Evolutionary conservation across 2,888 invertebrate species (phyloP).

Genomic region (Laspeyria flexula): DNA sequence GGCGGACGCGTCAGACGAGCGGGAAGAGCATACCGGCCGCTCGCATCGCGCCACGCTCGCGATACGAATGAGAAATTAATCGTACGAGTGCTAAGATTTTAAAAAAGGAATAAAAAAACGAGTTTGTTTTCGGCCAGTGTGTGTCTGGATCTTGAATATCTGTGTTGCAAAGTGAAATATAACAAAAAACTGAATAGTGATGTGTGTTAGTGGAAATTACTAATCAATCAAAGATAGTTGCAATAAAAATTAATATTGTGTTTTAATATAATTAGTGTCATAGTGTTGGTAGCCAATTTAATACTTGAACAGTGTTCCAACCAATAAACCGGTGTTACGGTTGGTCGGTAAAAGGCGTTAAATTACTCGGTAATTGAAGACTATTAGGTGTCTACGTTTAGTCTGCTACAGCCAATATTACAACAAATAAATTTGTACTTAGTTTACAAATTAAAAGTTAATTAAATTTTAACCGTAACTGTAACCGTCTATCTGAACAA

Average conservation of each 20-base stretch:
- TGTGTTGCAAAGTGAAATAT: slow-evolving; percentile 4
- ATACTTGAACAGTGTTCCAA: not conserved
- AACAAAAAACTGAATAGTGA: not conserved
- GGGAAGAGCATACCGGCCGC: slow-evolving; percentile 64
- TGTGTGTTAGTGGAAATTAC: too few relatives aligned
- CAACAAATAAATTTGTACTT: not conserved
- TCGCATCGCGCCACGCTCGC: slow-evolving; percentile 53
- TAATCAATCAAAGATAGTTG: too few relatives aligned
- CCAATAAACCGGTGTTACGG: slow-evolving; percentile 18
- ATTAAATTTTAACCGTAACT: too few relatives aligned
- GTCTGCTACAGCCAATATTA: slow-evolving; percentile 4
- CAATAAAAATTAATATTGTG: slow-evolving; percentile 18
- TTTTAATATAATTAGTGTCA: slow-evolving; percentile 7
- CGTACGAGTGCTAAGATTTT: slow-evolving; percentile 34
- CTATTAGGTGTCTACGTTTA: slow-evolving; percentile 14
- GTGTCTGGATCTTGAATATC: slow-evolving; percentile 9
- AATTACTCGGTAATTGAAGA: slow-evolving; percentile 31
- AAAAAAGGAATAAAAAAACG: slow-evolving; percentile 26
- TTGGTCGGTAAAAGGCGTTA: slow-evolving; percentile 20
- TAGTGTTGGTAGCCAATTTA: slow-evolving; percentile 15
- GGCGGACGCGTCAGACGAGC: slow-evolving; percentile 71
- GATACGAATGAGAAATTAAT: slow-evolving; percentile 28
- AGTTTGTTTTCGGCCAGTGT: slow-evolving; percentile 18
- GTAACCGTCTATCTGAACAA: too few relatives aligned
- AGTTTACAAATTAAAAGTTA: too few relatives aligned